Evolutionary conservation across 2,113 vertebrate genomes (phyloP), one percentile per base, ranked within the genome.

Genomic region (Laticauda colubrina): DNA sequence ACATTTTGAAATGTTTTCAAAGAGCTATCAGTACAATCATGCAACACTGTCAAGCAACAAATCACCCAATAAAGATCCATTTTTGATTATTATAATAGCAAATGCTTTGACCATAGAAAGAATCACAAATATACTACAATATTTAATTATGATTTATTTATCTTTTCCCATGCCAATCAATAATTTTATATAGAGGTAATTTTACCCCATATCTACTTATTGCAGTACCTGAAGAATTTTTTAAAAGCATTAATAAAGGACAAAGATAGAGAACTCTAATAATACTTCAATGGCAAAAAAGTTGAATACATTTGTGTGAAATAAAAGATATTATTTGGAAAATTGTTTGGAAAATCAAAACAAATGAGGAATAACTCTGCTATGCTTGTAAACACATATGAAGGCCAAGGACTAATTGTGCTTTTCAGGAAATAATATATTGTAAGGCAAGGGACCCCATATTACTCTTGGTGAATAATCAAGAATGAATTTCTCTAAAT

Each of bases 391-490:
- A 96, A 96, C 75, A 5, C 43, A 24, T 45, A 54, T 7, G 88
- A 90, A 93, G 90, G 85, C 24, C 1, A 23, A 92, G 94, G 18
- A 93, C n/a, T 57, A 89, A 64, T 0, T 0, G 0, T 89, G 39
- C 12, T 94, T 20, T 85, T 93, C 92, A 12, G 85, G 93, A 94
- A 92, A 14, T 18, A 91, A 91, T 10, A 0, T 29, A 4, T 45
- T 91, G 94, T 93, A 90, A 89, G 81, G 1, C 92, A 55, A 9
- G 75, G 0, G 10, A 91, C 29, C 3, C 90, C 94, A 43, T 26
- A 20, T 57, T 26, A 93, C 55, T 64, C 23, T 4, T 95, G 56
- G 51, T 95, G 64, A 85, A 39, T 91, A 90, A 92, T 59, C 24
- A 91, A 92, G 26, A 91, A 93, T 55, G 23, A 45, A 9, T 18